phyloP scores from a whole-genome alignment of 2,888 invertebrate species.

The Alloplasta piceator region DNA sequence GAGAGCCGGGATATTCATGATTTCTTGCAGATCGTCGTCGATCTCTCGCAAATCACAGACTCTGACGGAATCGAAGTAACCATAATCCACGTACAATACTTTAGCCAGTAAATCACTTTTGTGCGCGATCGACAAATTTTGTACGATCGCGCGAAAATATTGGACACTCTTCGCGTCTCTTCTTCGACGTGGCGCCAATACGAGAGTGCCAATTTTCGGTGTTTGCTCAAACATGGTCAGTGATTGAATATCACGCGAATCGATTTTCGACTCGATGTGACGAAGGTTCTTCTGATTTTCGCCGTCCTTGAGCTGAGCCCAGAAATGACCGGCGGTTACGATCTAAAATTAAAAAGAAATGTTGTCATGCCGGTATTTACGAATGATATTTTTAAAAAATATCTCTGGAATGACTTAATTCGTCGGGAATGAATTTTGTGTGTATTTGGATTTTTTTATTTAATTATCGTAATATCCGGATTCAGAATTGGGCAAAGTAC shows the following conservation, averaged over 20 bases:
- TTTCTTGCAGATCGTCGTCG: constrained; percentile 71
- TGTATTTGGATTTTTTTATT: no score
- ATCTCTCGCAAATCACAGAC: constrained; percentile 82
- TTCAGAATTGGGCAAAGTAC: no score
- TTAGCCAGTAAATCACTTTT: constrained; percentile 79
- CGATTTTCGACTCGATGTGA: constrained; percentile 80
- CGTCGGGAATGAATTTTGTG: no score
- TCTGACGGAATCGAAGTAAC: constrained; percentile 85
- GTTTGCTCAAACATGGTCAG: constrained; percentile 73
- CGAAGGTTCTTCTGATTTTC: constrained; percentile 80
- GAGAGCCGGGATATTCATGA: constrained; percentile 84
- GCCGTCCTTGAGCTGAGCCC: constrained; percentile 86
- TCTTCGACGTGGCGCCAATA: constrained; percentile 86
- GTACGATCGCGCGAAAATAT: constrained; percentile 76
- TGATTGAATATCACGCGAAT: constrained; percentile 62
- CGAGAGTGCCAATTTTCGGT: constrained; percentile 84
- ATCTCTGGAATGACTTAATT: no score
- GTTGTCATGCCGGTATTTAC: neutral
- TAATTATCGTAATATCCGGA: no score
- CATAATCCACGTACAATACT: constrained; percentile 93
- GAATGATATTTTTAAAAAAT: no score
- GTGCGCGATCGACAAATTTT: constrained; percentile 60
- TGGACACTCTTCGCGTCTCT: constrained; percentile 75
- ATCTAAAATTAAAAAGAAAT: constrained; percentile 82
- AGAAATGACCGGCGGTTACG: constrained; percentile 88